Evolutionary conservation across 2,113 vertebrate genomes (phyloP), one percentile per base, ranked within the genome.

Genomic region (Apistogramma diplotaenia): DNA sequence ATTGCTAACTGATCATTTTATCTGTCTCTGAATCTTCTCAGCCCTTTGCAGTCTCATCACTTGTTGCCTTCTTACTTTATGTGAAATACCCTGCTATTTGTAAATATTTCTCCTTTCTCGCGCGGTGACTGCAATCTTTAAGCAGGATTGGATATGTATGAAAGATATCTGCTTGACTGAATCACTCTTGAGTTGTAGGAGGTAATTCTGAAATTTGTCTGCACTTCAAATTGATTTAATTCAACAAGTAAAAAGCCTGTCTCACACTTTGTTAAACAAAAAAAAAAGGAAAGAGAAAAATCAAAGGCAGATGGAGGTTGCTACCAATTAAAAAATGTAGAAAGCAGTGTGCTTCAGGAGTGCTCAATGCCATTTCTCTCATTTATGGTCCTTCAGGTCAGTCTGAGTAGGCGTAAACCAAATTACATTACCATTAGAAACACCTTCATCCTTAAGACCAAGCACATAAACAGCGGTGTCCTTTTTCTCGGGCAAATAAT

Each of bases 391-490:
- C 43, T 35, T 71, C 59, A 55, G 78, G 51, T 89, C 40, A 67
- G 33, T 62, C 51, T 76, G 76, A 81, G 86, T 74, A 56, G 76
- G 65, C 62, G 77, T 76, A 57, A 84, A 85, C 23, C 35, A 83
- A 75, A 75, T 62, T 13, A 70, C 55, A 61, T 78, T 80, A 65
- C 72, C 87, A 87, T 89, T 81, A 77, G 21, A 79, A 86, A 71
- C 80, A 73, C 67, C 27, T 85, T 74, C 40, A 49, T 78, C 43
- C 74, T 60, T n/a, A 8, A 55, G 57, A 55, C 21, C 60, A 73
- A 43, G 75, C 59, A 77, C 73, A 85, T 78, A 76, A 89, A 88
- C 78, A 81, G 16, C 16, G 29, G 35, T 82, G 78, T 37, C 78
- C 57, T 84, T 87, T 85, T 85, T 79, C 53, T 75, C 51, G 11